Percentiles rank a stretch among this genome's conserved stretches.
These are phyloP conservation scores for Erithacus rubecula DNA, from an alignment of 2,797 vertebrate genomes.

Conservation along the genomic window DNA sequence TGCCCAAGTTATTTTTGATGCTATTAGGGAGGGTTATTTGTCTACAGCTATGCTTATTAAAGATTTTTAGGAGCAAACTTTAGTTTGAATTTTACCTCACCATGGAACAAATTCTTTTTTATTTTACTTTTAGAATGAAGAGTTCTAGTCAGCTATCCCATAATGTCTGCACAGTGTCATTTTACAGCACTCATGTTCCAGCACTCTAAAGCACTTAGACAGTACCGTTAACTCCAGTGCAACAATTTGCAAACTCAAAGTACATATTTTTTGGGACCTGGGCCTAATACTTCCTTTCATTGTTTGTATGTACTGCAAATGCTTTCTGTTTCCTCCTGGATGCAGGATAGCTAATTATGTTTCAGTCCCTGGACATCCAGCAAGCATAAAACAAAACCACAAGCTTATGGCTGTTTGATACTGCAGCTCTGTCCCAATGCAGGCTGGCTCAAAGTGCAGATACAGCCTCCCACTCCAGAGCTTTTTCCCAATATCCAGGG, in stretches of 20 bases:
- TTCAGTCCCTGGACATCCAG: conserved; percentile 43
- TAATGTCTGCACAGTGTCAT: neutral
- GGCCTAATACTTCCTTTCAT: conserved; percentile 30
- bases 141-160: neutral
- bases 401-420: neutral
- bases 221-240: neutral
- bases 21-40: neutral
- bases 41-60: neutral
- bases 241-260: conserved; percentile 36
- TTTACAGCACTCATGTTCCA: neutral
- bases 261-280: conserved; percentile 14
- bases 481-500: conserved; percentile 39
- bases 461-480: conserved; percentile 15
- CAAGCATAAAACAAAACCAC: conserved; percentile 30
- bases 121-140: neutral
- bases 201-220: neutral
- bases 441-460: conserved; percentile 9
- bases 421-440: neutral
- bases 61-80: neutral
- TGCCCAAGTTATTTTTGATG: conserved; percentile 30
- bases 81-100: neutral
- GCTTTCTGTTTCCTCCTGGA: conserved; percentile 37
- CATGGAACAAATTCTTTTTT: neutral
- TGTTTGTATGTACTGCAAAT: conserved; percentile 22
- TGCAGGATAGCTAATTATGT: conserved; percentile 21